Evolutionary conservation across 2,888 invertebrate genomes (phyloP), one percentile per base, ranked within the genome.

Genomic region (Ochropleura leucogaster): DNA sequence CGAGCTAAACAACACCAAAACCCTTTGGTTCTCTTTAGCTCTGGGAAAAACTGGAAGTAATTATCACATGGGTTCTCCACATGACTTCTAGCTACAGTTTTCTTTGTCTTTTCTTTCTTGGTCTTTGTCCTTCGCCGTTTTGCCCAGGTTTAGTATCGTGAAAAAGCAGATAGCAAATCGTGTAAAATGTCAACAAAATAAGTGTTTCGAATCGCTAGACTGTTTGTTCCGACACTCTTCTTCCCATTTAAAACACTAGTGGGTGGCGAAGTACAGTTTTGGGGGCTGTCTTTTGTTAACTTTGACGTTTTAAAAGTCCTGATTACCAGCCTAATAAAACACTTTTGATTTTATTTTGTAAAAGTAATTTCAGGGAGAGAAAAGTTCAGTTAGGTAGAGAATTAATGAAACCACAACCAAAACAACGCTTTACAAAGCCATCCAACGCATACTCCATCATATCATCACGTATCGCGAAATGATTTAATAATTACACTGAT

Each of bases 401-500:
- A 20, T 70, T 71, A 59, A 20, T 60, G 12, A 64, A 53, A 66
- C 60, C 20, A 16, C 51, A 40, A 66, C 0, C 65, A 49, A 81
- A 75, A 62, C 20, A 30, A 40, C 7, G 12, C 7, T 18, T n/a
- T 7, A 44, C 16, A 44, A 8, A 6, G 44, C 60, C 49, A 62
- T 51, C 10, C 63, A 71, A 46, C 12, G 47, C 20, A 79, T 51
- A 57, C 51, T 14, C 74, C 18, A 73, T 49, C 42, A 57, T 68
- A 55, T 44, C 62, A 82, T 70, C 60, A 57, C 30, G 53, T 69
- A 77, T 53, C 30, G 71, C 57, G 12, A 67, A 87, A 76, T 84
- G 64, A 69, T 77, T 85, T 72, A 60, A 80, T 82, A 82, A 87
- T 72, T 74, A 72, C 63, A 55, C 69, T 88, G 79, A 89, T 90